Evolutionary conservation across 2,113 vertebrate species (phyloP), one percentile per base, ranked within the genome.

Genomic region (Emydocephalus ijimae): DNA sequence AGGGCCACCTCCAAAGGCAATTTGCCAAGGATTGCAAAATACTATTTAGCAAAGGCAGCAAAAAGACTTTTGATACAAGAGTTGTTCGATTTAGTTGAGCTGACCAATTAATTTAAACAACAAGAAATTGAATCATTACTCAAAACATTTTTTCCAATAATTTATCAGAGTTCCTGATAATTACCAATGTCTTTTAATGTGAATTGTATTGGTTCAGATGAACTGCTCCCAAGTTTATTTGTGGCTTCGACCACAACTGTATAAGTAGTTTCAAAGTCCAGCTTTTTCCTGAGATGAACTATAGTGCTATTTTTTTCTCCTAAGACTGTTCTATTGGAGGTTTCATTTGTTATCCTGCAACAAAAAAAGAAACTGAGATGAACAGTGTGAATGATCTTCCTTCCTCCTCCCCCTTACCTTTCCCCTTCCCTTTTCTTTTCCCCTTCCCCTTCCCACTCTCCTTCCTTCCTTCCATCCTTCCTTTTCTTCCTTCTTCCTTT

Each of bases 281-380:
- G 20, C 92, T 18, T 96, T 85, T 81, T 50, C 89, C 92, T 93
- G 89, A 98, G 95, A 92, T 64, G 91, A 34, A 45, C 7, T 1
- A 0, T 18, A 52, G 24, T 5, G 0, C 0, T 3, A n/a, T 1
- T 87, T 45, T 81, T 39, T 81, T 90, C 26, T 81, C 95, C 92
- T 93, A 92, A 91, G 9, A 94, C 24, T 29, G 23, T 52, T 0
- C 89, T 48, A 87, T 93, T 52, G 0, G 92, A 87, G 0, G 95
- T 96, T 8, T 95, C 96, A 0, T 96, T 95, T 4, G 92, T 96
- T 45, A 98, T 91, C 94, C 98, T 98, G 94, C 39, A 94, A 94
- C 0, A 92, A 92, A 57, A 64, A 92, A 45, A 0, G 14, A 57
- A 91, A 0, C 0, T 4, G 34, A 1, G 39, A 61, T 88, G 34